Base-by-base conservation (phyloP, 2,888 invertebrate genomes). In the Acleris sparsana region DNA sequence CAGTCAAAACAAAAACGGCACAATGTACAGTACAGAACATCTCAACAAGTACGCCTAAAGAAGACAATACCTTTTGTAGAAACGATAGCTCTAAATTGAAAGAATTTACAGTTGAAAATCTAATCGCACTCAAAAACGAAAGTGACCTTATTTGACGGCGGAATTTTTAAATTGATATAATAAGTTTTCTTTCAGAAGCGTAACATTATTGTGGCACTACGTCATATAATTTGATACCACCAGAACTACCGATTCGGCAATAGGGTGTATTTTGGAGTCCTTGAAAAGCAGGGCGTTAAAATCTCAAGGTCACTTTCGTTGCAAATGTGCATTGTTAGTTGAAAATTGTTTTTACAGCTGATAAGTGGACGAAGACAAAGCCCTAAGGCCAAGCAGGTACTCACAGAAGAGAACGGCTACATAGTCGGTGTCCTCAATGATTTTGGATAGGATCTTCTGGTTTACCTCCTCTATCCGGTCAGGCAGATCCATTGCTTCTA, bases 391-490 rank as follows among this genome's bases (percentile, higher is more conserved):
- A 80, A 67, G 68, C 71, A 53, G 74, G 78, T 93, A 97, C 98
- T 97, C 94, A 98, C 98, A 98, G 93, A 98, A 98, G 80, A 98
- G 94, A 75, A 98, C 98, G 64, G 98, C 98, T 74, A 98, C 97
- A 85, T 96, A 98, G 77, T 97, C 96, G 25, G 97, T 97, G 75
- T 98, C 97, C 86, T 97, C 97, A 72, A 98, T 97, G 80, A 98
- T 97, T 92, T 97, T 98, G 68, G 95, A 94, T 72, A 98, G 93
- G 80, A 98, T 97, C 88, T 97, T 97, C 70, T 97, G 94, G 86
- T 98, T 98, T 62, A 98, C 98, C 94, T 98, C 98, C 93, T 98
- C 98, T 88, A 98, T 98, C 87, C 98, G 95, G 92, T 98, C 98
- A 57, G 98, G 98, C 80, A 97, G 93, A 86, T 98, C 98, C 97